Evolutionary conservation across 2,888 invertebrate genomes (phyloP).

Genomic region (Tetragonisca angustula): DNA sequence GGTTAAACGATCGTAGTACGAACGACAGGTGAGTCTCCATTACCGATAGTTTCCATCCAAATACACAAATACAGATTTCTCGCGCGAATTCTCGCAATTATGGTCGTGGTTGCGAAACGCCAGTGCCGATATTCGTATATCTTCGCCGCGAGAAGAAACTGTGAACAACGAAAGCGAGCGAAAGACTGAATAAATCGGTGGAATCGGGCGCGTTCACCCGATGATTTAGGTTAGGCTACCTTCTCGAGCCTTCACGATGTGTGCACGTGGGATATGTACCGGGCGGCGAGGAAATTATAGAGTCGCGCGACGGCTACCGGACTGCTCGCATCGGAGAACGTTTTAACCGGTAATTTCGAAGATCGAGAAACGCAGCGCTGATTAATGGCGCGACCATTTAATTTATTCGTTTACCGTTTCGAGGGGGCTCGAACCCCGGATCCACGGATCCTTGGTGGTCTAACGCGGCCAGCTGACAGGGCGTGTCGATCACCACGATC

Average conservation of each 20-base stretch:
- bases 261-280: conserved; percentile 65
- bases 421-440: conserved; percentile 4
- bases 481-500: conserved; percentile 41
- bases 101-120: neutral
- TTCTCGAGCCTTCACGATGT: conserved; percentile 22
- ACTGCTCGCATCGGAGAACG: conserved; percentile 58
- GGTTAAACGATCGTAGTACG: too few relatives aligned
- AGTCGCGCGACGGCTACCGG: conserved; percentile 69
- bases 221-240: conserved; percentile 10
- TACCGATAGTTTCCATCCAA: too few relatives aligned
- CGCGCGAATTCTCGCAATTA: neutral
- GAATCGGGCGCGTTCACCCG: conserved; percentile 8
- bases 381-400: conserved; percentile 77
- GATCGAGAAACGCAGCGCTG: conserved; percentile 75
- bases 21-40: too few relatives aligned
- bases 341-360: conserved; percentile 75
- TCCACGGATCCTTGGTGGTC: conserved; percentile 63
- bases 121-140: neutral
- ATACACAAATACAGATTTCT: too few relatives aligned
- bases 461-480: conserved; percentile 60
- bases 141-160: neutral
- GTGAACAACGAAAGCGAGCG: neutral
- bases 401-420: conserved; percentile 78
- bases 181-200: neutral
- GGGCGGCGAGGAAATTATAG: conserved; percentile 81